Conservation (phyloP, 2,113 vertebrate species). For the Arothron firmamentum region DNA sequence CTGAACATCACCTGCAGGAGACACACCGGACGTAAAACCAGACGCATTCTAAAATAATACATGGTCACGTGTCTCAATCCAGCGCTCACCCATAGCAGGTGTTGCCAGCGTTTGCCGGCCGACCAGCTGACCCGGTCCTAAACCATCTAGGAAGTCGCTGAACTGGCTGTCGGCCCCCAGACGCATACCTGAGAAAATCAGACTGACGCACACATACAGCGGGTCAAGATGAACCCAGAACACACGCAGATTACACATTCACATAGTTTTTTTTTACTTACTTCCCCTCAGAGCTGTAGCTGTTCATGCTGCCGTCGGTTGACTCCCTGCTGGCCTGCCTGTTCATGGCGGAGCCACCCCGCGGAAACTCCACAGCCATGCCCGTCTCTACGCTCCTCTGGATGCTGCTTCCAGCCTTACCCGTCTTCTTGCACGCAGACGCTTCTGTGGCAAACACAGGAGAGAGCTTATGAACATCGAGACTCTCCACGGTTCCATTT, state of each 20-base stretch:
- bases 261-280: conserved; percentile 70
- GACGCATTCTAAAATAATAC: neutral
- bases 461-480: neutral
- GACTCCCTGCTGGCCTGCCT: conserved; percentile 95
- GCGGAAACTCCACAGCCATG: conserved; percentile 92
- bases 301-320: conserved; percentile 97
- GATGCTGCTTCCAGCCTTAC: conserved; percentile 81
- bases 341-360: conserved; percentile 83
- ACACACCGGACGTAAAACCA: neutral
- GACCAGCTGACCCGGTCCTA: conserved; percentile 95
- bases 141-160: conserved; percentile 96
- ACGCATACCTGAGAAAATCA: conserved; percentile 97
- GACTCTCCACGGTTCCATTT: neutral
- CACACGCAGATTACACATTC: neutral
- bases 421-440: conserved; percentile 83
- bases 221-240: neutral
- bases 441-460: conserved; percentile 71
- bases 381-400: conserved; percentile 97
- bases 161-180: conserved; percentile 96
- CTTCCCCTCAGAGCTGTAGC: conserved; percentile 99
- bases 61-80: too few relatives aligned
- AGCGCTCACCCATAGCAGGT: conserved; percentile 91
- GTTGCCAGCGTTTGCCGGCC: conserved; percentile 96
- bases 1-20: conserved; percentile 88
- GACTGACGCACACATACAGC: conserved; percentile 71